Evolutionary conservation across 2,113 vertebrate genomes (phyloP), one percentile per base, ranked within the genome.

Genomic region (Galeopterus variegatus): DNA sequence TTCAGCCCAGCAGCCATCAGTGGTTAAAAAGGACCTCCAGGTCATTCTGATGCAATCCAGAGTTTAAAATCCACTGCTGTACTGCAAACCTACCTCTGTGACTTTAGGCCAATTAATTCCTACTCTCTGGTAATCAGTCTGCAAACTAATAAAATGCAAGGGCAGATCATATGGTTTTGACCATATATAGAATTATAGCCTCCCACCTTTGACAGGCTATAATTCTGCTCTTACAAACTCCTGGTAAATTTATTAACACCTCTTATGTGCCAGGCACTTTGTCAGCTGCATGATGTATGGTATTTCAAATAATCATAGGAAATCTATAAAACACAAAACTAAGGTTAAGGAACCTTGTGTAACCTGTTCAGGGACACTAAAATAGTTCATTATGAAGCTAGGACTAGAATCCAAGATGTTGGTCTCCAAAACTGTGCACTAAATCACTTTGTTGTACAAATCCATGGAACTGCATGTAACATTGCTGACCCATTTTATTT

Each of bases 161-260:
- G 36, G 8, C 56, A 93, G 54, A 36, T 75, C 19, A 65, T 8
- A 9, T 72, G 26, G 9, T 56, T 77, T 41, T 41, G 41, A 41
- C 41, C 41, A 41, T 41, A 41, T 41, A 41, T 41, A 41, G 41
- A 41, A 50, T 69, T 50, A 76, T 82, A 15, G 3, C 8, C 17
- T 72, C 3, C 4, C 9, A 70, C 36, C 64, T 90, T 45, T 82
- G 36, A 26, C 7, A 52, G 48, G 73, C 23, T 86, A 0, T 77
- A 92, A 65, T 76, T 94, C 60, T 77, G 4, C 23, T 86, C 54
- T 73, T 62, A 96, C 70, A 17, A 84, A 62, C 23, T 88, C 52
- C 6, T 70, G 26, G 23, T 69, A 80, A 45, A 50, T 62, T 82
- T 83, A 79, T 41, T 76, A 87, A 52, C 79, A 85, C 50, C 13